Evolutionary conservation across 2,888 invertebrate genomes (phyloP), one percentile per base, ranked within the genome.

Genomic region (Heliothis peltigera): DNA sequence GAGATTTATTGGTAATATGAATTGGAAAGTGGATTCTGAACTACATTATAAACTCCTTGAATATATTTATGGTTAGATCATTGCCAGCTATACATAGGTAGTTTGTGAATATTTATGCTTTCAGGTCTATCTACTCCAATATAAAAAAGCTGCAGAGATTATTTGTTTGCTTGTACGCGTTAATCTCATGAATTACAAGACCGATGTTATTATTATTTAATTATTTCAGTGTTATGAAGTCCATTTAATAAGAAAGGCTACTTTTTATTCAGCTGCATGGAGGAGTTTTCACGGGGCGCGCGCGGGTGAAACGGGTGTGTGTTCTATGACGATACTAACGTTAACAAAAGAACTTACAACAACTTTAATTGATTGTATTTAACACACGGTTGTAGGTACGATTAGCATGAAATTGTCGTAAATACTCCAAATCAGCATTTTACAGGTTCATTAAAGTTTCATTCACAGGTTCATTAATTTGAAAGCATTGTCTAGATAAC

Each of bases 1-100:
- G 71, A 60, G 68, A 77, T 78, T 75, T 74, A 76, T 77, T 71
- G 64, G 70, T 66, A 43, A 68, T 74, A 70, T 75, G 77, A 82
- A 80, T 81, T 61, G 53, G 66, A 56, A 75, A 67, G 46, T 15
- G 35, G 19, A 5, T 63, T 18, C n/a, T 15, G 49, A 54, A 57
- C 47, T 32, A 61, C 43, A 58, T 25, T 43, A 15, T 18, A 18
- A 32, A 22, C 39, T 60, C 10, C 15, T 4, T 21, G n/a, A 42
- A 42, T n/a, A 17, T 17, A 42, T 17, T 42, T 17, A 17, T 42
- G n/a, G 17, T 18, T 2, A 6, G 17, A n/a, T 8, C 8, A 5
- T n/a, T 18, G 17, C 42, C n/a, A 6, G 42, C 1, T 17, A 15
- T 25, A 25, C 6, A 4, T 25, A 25, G 4, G n/a, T n/a, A 4